Conservation (phyloP, 2,113 vertebrate genomes). For the Eulemur rufifrons region DNA sequence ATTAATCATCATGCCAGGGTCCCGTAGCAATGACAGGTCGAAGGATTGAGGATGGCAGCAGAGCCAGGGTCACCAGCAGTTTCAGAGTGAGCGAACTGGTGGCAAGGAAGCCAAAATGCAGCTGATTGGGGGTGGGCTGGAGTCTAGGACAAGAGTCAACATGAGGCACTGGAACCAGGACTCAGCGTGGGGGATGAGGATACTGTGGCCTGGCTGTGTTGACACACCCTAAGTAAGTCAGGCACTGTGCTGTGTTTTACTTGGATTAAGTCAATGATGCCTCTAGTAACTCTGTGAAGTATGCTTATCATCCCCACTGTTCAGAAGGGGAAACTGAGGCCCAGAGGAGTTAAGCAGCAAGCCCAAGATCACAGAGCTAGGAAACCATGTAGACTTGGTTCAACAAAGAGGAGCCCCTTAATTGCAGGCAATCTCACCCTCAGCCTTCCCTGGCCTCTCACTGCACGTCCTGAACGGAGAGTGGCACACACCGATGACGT, state of each 20-base stretch:
- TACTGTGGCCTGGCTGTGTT: neutral
- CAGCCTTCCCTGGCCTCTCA: neutral
- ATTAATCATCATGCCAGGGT: neutral
- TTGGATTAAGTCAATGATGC: neutral
- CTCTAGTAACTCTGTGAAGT: neutral
- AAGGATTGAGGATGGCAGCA: neutral
- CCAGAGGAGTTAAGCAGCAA: neutral
- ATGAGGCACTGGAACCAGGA: neutral
- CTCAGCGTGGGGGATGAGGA: accelerated
- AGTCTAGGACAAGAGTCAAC: neutral
- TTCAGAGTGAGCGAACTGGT: neutral
- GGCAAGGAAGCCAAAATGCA: neutral
- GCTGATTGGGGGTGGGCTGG: neutral
- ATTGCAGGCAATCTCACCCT: neutral
- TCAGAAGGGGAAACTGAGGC: conserved; percentile 33
- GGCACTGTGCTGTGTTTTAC: neutral
- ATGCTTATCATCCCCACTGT: neutral
- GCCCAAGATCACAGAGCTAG: neutral
- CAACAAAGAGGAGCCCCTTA: neutral
- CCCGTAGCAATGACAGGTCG: neutral
- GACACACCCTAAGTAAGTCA: neutral
- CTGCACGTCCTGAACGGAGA: neutral
- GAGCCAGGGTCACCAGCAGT: neutral
- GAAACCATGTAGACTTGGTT: neutral
- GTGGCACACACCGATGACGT: neutral